Percentiles rank a stretch among this genome's conserved stretches.
Conservation (phyloP, 2,113 vertebrate species). For the Anolis sagrei region DNA sequence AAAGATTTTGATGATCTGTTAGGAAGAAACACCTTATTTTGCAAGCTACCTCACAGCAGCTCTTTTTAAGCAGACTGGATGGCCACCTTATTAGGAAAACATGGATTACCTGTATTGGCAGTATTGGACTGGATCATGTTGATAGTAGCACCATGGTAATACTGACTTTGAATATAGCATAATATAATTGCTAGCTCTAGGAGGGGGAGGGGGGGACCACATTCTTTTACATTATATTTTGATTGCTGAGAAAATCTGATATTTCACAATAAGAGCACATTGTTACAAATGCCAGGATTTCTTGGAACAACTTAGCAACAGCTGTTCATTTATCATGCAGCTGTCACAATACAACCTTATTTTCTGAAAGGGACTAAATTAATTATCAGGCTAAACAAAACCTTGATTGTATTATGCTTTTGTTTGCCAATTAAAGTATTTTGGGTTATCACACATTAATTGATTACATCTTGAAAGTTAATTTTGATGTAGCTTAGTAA, state of each 20-base stretch:
- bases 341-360: background rate
- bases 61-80: background rate
- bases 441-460: conserved; percentile 19
- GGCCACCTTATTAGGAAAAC: background rate
- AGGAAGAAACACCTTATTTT: background rate
- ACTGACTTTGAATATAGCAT: background rate
- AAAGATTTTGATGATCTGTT: background rate
- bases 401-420: background rate
- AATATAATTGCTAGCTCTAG: background rate
- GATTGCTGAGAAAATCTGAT: background rate
- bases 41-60: background rate
- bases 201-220: background rate
- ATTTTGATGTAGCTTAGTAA: conserved; percentile 19
- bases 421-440: conserved; percentile 30
- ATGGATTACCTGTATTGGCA: background rate
- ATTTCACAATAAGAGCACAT: background rate
- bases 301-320: background rate
- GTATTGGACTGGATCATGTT: background rate
- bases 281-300: background rate
- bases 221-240: background rate
- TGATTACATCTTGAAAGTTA: conserved; percentile 39
- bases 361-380: conserved; percentile 5
- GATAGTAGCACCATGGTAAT: background rate
- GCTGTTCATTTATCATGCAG: background rate
- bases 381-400: background rate